Percentiles rank a stretch among this genome's conserved stretches.
These are phyloP conservation scores for Paedocypris sp. DNA, from an alignment of 2,113 vertebrate species.

Conservation along the genomic window DNA sequence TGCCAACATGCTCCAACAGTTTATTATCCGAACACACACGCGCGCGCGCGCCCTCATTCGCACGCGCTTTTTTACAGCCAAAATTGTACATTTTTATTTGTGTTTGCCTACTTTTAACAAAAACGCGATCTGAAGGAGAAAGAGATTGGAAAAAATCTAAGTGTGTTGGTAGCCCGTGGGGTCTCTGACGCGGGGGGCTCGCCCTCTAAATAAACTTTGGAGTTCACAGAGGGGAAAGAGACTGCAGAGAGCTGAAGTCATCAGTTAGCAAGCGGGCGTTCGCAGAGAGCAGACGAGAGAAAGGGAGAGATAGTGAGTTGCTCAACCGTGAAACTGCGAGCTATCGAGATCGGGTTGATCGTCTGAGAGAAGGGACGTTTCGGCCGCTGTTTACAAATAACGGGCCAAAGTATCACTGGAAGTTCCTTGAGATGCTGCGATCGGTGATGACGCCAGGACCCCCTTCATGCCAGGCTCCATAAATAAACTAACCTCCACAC, in stretches of 20 bases:
- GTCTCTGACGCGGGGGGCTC: slow-evolving; percentile 56
- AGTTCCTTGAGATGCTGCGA: slow-evolving; percentile 24
- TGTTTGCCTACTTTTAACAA: too few species aligned
- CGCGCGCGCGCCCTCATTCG: too few species aligned
- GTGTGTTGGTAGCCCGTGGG: slow-evolving; percentile 16
- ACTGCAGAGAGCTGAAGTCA: slow-evolving; percentile 58
- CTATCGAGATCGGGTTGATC: slow-evolving; percentile 12
- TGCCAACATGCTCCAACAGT: too few species aligned
- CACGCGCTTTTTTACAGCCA: too few species aligned
- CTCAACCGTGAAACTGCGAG: slow-evolving; percentile 23
- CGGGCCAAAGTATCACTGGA: slow-evolving; percentile 7
- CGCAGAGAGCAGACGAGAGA: slow-evolving; percentile 40
- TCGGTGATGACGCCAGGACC: slow-evolving; percentile 44
- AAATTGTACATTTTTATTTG: too few species aligned
- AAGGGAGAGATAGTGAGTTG: slow-evolving; percentile 25
- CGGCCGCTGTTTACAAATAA: neutral
- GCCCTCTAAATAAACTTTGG: slow-evolving; percentile 69
- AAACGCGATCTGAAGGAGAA: neutral
- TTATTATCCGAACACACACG: too few species aligned
- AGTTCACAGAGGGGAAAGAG: slow-evolving; percentile 51
- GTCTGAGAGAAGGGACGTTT: neutral
- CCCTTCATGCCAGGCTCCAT: slow-evolving; percentile 34
- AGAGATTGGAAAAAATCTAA: too few species aligned
- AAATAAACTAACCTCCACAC: slow-evolving; percentile 34
- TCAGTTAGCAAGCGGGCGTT: slow-evolving; percentile 47